Evolutionary conservation across 2,888 invertebrate species (phyloP).

Genomic region (Myathropa florea): DNA sequence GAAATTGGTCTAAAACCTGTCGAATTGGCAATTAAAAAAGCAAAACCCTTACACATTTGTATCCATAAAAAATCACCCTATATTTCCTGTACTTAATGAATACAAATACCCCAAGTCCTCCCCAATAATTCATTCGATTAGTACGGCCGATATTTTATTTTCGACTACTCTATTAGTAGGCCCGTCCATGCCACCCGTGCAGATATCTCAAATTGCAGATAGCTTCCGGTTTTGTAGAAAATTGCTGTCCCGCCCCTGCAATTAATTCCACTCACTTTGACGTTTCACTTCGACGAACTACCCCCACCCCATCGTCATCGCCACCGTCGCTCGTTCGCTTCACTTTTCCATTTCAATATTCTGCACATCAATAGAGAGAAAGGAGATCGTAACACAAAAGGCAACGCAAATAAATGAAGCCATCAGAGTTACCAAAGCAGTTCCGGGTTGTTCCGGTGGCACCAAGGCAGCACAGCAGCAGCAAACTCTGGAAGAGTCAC

Average conservation of each 20-base stretch:
- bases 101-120: background rate
- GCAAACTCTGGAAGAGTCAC: too few species aligned
- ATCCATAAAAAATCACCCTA: too few species aligned
- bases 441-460: constrained; percentile 29
- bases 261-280: constrained; percentile 56
- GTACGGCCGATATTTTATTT: constrained; percentile 45
- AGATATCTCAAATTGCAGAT: constrained; percentile 21
- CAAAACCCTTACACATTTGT: too few species aligned
- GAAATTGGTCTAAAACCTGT: too few species aligned
- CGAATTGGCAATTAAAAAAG: too few species aligned
- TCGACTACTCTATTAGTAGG: constrained; percentile 37
- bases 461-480: too few species aligned
- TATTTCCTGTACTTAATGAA: background rate
- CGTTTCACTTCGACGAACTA: constrained; percentile 47
- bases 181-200: background rate
- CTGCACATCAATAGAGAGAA: constrained; percentile 28
- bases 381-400: constrained; percentile 17
- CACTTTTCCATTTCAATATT: constrained; percentile 49
- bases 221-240: constrained; percentile 6
- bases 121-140: constrained; percentile 50
- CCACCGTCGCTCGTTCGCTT: background rate
- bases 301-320: background rate
- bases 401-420: constrained; percentile 69
- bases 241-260: constrained; percentile 15
- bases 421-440: constrained; percentile 54